phyloP scores from a whole-genome alignment of 1,140 invertebrate genomes.

The Prorops nasuta region DNA sequence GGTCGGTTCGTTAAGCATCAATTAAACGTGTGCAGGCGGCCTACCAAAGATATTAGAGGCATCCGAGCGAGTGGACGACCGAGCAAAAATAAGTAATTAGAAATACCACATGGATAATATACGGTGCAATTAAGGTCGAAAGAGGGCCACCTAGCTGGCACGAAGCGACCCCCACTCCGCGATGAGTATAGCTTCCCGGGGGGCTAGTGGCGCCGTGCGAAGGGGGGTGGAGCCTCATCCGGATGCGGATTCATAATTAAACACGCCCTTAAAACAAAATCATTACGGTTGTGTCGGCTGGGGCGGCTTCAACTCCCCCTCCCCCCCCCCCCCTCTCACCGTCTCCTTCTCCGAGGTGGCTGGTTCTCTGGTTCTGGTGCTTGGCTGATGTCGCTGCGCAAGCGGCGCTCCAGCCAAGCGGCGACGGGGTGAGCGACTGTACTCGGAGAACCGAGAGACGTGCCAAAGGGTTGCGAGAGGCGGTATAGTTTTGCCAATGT shows the following conservation, averaged over 20 bases:
- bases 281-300: slow-evolving; percentile 49
- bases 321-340: slow-evolving; percentile 9
- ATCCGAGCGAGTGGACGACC: slow-evolving; percentile 30
- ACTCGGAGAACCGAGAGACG: slow-evolving; percentile 16
- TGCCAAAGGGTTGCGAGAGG: slow-evolving; percentile 15
- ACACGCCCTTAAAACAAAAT: slow-evolving; percentile 60
- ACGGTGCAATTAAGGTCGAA: slow-evolving; percentile 46
- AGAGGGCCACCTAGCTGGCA: slow-evolving; percentile 43
- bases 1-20: slow-evolving; percentile 30
- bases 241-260: slow-evolving; percentile 59
- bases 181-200: slow-evolving; percentile 12
- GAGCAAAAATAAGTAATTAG: slow-evolving; percentile 50
- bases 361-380: slow-evolving; percentile 5
- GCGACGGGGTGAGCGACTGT: slow-evolving; percentile 16
- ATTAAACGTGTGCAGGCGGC: slow-evolving; percentile 39
- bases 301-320: slow-evolving; percentile 26
- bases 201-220: slow-evolving; percentile 26
- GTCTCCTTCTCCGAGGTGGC: neutral
- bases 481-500: slow-evolving; percentile 26
- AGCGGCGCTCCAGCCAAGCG: slow-evolving; percentile 16
- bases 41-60: slow-evolving; percentile 46
- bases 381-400: slow-evolving; percentile 4
- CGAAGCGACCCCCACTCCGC: slow-evolving; percentile 13
- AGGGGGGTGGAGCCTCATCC: slow-evolving; percentile 53
- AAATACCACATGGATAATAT: slow-evolving; percentile 49